Evolutionary conservation across 2,888 invertebrate genomes (phyloP).

Genomic region (Parnassius apollo): DNA sequence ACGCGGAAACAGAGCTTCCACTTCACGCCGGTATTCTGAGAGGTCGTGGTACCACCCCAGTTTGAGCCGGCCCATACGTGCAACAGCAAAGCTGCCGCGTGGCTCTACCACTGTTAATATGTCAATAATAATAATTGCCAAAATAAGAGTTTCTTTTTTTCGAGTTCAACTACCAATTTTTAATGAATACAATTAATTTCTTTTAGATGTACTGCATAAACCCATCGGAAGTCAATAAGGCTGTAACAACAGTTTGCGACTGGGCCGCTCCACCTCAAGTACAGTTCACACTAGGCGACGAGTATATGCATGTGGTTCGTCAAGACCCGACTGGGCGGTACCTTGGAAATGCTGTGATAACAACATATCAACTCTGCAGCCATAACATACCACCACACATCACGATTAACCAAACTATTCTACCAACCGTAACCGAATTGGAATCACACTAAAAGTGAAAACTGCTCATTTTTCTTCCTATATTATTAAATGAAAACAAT

Average conservation of each 20-base stretch:
- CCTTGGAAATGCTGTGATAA: conserved; percentile 61
- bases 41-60: too few species aligned
- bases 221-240: conserved; percentile 58
- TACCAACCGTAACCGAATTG: conserved; percentile 9
- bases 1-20: too few species aligned
- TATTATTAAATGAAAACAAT: too few species aligned
- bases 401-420: background rate
- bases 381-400: conserved; percentile 45
- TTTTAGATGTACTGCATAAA: conserved; percentile 63
- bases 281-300: conserved; percentile 61
- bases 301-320: conserved; percentile 62
- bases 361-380: conserved; percentile 60
- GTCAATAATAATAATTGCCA: too few species aligned
- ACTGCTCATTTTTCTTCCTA: too few species aligned
- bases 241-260: conserved; percentile 60
- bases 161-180: too few species aligned
- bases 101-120: too few species aligned
- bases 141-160: too few species aligned
- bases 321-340: conserved; percentile 57
- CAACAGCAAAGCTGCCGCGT: too few species aligned
- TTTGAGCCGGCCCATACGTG: too few species aligned
- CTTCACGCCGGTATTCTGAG: too few species aligned
- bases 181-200: background rate
- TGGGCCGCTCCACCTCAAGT: conserved; percentile 68
- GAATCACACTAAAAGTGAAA: background rate